Evolutionary conservation across 1,140 invertebrate genomes (phyloP).

Genomic region (Macrostomum lignano): DNA sequence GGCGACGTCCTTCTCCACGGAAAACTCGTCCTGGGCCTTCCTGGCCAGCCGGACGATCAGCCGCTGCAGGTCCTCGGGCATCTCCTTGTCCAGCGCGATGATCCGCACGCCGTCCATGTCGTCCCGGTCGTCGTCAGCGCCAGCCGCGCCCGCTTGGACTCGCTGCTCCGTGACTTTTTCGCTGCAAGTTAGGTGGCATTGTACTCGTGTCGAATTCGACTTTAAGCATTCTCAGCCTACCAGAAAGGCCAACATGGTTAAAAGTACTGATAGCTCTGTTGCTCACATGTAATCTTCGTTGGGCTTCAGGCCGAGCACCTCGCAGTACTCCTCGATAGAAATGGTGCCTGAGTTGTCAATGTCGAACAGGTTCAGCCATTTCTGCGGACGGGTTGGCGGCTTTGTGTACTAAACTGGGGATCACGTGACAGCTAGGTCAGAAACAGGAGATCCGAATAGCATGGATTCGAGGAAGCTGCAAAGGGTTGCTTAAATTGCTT

Average conservation of each 20-base stretch:
- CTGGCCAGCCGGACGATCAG: not conserved
- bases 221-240: not conserved
- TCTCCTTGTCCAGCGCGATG: not conserved
- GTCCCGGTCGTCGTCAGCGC: not conserved
- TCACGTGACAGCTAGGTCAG: too few relatives aligned
- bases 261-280: not conserved
- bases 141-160: not conserved
- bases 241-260: not conserved
- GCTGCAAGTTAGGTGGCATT: not conserved
- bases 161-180: not conserved
- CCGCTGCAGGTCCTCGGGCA: not conserved
- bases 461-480: too few relatives aligned
- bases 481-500: too few relatives aligned
- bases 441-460: too few relatives aligned
- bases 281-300: constrained; percentile 2
- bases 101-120: not conserved
- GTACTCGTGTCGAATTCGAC: not conserved
- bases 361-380: not conserved
- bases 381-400: not conserved
- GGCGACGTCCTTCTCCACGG: not conserved
- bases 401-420: not conserved
- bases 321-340: not conserved
- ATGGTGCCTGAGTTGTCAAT: not conserved
- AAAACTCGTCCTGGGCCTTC: not conserved
- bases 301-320: not conserved